A percentile compares a stretch with the other conserved stretches of the same genome.
These are phyloP conservation scores for Charadrius vociferus DNA, from an alignment of 2,113 vertebrate species.

Conservation along the genomic window DNA sequence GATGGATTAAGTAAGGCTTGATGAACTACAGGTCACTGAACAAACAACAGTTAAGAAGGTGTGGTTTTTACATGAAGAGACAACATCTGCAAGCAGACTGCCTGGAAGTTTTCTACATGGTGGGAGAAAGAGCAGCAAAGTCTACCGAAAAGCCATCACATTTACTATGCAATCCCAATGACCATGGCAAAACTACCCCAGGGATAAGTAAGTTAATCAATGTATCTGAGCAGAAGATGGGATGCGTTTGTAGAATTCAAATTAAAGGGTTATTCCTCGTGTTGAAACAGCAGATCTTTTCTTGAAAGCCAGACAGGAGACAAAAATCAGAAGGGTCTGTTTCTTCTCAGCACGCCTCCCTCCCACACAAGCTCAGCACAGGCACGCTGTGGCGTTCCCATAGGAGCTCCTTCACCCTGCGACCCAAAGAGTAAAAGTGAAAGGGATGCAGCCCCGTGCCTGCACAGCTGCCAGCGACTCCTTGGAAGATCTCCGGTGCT, in stretches of 20 bases:
- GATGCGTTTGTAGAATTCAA: accelerated
- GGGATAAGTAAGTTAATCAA: neutral
- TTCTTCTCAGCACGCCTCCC: neutral
- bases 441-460: neutral
- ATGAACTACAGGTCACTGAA: neutral
- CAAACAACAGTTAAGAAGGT: neutral
- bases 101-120: neutral
- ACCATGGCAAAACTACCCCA: neutral
- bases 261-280: neutral
- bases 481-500: accelerated
- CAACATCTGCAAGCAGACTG: neutral
- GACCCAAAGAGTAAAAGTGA: neutral
- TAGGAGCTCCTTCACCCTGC: neutral
- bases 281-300: neutral
- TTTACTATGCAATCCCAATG: accelerated
- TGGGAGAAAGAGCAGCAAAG: neutral
- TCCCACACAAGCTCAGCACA: neutral
- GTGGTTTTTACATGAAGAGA: neutral
- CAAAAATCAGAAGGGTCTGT: neutral
- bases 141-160: neutral
- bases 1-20: neutral
- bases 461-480: neutral
- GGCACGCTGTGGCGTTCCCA: neutral
- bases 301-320: neutral
- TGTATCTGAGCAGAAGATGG: neutral